A percentile compares a stretch with the other conserved stretches of the same genome.
phyloP scores from a whole-genome alignment of 2,797 vertebrate species.

The Lagorchestes hirsutus region DNA sequence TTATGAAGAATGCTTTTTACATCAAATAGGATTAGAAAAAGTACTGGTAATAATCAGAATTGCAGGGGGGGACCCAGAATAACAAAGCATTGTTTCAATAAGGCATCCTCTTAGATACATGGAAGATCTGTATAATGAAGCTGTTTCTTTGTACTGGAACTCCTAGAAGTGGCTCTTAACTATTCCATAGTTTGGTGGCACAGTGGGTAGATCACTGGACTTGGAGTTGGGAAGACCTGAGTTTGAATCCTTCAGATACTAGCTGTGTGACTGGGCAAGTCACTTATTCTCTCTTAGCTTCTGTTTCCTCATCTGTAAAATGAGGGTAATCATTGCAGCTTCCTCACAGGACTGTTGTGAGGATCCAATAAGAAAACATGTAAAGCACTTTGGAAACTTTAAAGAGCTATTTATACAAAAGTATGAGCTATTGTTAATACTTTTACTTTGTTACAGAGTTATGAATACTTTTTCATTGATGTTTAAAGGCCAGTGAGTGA shows the following conservation, averaged over 20 bases:
- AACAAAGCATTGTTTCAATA: background rate
- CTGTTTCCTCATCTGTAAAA: background rate
- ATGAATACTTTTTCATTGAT: background rate
- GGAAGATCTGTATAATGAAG: background rate
- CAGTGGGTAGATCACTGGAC: background rate
- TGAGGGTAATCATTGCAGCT: background rate
- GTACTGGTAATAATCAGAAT: background rate
- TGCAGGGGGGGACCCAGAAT: background rate
- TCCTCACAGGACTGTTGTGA: background rate
- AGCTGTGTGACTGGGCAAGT: background rate
- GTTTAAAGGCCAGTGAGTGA: background rate
- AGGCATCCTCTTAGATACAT: background rate
- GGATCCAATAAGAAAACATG: background rate
- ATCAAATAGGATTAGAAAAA: background rate
- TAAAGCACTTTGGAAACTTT: background rate
- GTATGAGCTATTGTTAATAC: background rate
- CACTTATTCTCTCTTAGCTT: background rate
- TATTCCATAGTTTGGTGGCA: background rate
- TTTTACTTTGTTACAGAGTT: background rate
- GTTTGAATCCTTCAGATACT: background rate
- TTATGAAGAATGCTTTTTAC: background rate
- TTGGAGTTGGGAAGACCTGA: background rate
- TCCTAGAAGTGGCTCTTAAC: background rate
- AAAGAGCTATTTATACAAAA: background rate
- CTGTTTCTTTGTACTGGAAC: background rate